Evolutionary conservation across 2,797 vertebrate species (phyloP).

Genomic region (Parauchenoglanis punctatus): DNA sequence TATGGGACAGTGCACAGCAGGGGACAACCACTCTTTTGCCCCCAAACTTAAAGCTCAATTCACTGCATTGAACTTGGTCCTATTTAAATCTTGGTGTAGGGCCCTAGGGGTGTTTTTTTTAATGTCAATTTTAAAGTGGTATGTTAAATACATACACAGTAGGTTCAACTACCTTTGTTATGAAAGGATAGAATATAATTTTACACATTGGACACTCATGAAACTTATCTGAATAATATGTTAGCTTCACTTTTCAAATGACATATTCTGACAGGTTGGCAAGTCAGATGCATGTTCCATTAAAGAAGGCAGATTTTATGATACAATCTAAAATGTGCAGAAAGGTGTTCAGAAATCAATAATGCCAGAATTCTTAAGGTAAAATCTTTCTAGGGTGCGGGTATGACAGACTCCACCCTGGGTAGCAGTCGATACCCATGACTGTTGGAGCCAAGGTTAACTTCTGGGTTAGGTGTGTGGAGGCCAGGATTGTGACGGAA

Average conservation of each 20-base stretch:
- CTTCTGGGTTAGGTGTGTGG: background rate
- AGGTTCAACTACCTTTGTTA: background rate
- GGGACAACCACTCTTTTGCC: background rate
- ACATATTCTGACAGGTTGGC: background rate
- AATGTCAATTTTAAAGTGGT: background rate
- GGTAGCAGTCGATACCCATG: background rate
- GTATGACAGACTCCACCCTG: background rate
- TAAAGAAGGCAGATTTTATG: background rate
- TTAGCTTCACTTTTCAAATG: background rate
- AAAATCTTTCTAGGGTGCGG: background rate
- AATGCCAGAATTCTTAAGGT: background rate
- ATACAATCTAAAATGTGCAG: background rate
- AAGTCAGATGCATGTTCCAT: background rate
- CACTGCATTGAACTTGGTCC: background rate
- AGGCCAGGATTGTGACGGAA: background rate
- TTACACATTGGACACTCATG: background rate
- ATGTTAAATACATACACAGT: background rate
- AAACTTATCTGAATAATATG: background rate
- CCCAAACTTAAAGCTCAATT: background rate
- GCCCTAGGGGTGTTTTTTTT: background rate
- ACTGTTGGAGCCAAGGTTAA: background rate
- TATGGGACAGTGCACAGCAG: constrained; percentile 8
- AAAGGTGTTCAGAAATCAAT: background rate
- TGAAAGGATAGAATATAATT: background rate
- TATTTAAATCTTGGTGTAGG: background rate